Conservation (phyloP, 2,888 invertebrate species). For the Euplagia quadripunctaria region DNA sequence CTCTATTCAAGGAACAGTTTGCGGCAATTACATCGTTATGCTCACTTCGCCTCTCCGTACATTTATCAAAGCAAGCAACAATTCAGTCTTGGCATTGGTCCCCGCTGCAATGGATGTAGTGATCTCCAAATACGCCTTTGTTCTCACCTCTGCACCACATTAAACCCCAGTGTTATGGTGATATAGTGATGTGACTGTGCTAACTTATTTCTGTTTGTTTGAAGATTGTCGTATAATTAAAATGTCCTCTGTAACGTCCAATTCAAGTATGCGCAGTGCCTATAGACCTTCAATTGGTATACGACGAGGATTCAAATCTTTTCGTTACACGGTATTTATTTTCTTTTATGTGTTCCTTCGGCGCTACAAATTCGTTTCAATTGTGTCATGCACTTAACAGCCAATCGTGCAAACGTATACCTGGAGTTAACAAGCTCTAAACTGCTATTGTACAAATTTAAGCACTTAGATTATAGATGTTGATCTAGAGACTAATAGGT, state of each 20-base stretch:
- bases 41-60: slow-evolving; percentile 80
- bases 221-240: slow-evolving; percentile 61
- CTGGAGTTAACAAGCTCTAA: slow-evolving; percentile 43
- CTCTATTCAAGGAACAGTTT: slow-evolving; percentile 86
- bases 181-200: slow-evolving; percentile 65
- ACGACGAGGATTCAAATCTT: slow-evolving; percentile 83
- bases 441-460: slow-evolving; percentile 36
- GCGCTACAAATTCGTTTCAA: slow-evolving; percentile 44
- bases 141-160: slow-evolving; percentile 53
- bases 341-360: slow-evolving; percentile 52
- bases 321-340: slow-evolving; percentile 82
- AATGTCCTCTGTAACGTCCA: slow-evolving; percentile 84
- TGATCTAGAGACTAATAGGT: slow-evolving; percentile 15
- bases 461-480: slow-evolving; percentile 30
- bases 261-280: slow-evolving; percentile 82
- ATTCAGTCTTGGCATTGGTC: slow-evolving; percentile 81
- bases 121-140: slow-evolving; percentile 53
- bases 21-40: slow-evolving; percentile 86
- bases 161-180: slow-evolving; percentile 58
- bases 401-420: slow-evolving; percentile 35
- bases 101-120: slow-evolving; percentile 78
- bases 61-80: slow-evolving; percentile 77
- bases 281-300: slow-evolving; percentile 82
- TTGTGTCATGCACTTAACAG: slow-evolving; percentile 44
- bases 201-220: slow-evolving; percentile 28